These are phyloP conservation scores for Gastrophysa polygoni DNA, from an alignment of 2,888 invertebrate genomes.

Conservation along the genomic window DNA sequence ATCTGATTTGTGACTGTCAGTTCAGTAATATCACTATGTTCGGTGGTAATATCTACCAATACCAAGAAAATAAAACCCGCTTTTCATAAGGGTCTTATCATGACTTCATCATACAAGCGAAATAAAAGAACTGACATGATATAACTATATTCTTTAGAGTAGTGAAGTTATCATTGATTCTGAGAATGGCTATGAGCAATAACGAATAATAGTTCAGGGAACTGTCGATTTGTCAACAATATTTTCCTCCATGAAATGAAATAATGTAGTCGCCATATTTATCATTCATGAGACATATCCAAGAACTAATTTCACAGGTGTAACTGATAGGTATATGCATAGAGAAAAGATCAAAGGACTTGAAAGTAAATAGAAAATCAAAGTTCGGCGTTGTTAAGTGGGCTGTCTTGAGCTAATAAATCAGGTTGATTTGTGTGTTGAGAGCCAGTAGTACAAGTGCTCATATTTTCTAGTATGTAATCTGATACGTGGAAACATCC, in stretches of 20 bases:
- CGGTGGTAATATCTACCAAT: too few species aligned
- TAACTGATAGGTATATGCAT: constrained; percentile 17
- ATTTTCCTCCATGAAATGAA: constrained; percentile 8
- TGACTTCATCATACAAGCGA: too few species aligned
- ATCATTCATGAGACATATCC: constrained; percentile 16
- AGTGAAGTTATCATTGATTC: constrained; percentile 1
- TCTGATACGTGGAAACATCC: constrained; percentile 26
- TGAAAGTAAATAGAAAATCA: constrained; percentile 29
- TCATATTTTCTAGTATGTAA: constrained; percentile 27
- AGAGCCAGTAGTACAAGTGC: constrained; percentile 19
- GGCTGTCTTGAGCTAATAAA: constrained; percentile 33
- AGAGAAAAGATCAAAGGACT: constrained; percentile 22
- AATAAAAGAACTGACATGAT: too few species aligned
- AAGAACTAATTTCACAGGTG: constrained; percentile 16
- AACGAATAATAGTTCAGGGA: constrained; percentile 10
- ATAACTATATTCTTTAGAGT: background rate
- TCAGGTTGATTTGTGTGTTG: constrained; percentile 31
- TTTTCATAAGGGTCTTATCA: too few species aligned
- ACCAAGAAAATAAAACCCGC: too few species aligned
- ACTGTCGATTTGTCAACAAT: constrained; percentile 22
- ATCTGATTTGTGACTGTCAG: too few species aligned
- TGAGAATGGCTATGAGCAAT: background rate
- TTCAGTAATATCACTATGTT: too few species aligned
- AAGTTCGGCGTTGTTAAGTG: constrained; percentile 28
- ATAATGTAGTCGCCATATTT: background rate